These are phyloP conservation scores for Drosophila tani DNA, from an alignment of 1,140 invertebrate genomes.

Conservation along the genomic window DNA sequence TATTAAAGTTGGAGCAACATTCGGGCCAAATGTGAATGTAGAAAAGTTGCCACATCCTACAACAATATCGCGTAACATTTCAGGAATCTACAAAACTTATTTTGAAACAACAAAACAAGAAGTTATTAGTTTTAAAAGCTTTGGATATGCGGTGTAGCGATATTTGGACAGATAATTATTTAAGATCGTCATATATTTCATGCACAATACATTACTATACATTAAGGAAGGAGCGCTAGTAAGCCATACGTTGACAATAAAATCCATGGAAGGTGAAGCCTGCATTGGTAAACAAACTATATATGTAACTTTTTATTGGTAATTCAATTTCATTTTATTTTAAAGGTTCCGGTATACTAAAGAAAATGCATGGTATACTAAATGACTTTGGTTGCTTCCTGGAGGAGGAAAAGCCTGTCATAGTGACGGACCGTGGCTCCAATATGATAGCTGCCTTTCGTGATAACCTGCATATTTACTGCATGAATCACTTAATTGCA, in stretches of 20 bases:
- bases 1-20: constrained; percentile 36
- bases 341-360: not conserved
- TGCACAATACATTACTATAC: not conserved
- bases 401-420: not conserved
- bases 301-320: constrained; percentile 2
- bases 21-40: constrained; percentile 17
- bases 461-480: too few relatives aligned
- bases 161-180: not conserved
- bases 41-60: constrained; percentile 32
- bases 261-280: too few relatives aligned
- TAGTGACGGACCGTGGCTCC: too few relatives aligned
- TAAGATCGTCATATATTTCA: not conserved
- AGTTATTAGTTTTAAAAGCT: not conserved
- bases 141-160: not conserved
- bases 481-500: too few relatives aligned
- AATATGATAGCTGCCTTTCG: not conserved
- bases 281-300: too few relatives aligned
- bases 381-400: not conserved
- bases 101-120: not conserved
- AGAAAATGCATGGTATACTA: not conserved
- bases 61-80: constrained; percentile 24
- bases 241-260: constrained; percentile 5
- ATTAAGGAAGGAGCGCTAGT: constrained; percentile 12
- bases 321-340: constrained; percentile 2
- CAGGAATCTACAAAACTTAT: constrained; percentile 1